Percentiles rank a stretch among this genome's conserved stretches.
phyloP scores from a whole-genome alignment of 2,888 invertebrate species.

The Pyralis farinalis region DNA sequence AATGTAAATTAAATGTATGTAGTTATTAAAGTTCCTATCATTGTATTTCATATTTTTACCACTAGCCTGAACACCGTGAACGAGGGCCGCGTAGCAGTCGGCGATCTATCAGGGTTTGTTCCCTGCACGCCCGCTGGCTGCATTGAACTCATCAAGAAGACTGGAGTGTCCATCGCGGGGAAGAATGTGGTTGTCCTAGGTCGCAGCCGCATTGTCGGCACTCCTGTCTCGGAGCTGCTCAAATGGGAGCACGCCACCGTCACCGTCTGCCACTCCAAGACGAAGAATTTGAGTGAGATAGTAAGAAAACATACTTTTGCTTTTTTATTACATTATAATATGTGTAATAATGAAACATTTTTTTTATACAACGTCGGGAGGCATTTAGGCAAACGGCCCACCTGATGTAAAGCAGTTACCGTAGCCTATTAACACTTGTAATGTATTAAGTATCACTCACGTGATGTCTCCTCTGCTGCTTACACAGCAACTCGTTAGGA shows the following conservation, averaged over 20 bases:
- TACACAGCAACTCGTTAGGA: too few species aligned
- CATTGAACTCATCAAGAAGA: constrained; percentile 92
- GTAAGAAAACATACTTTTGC: constrained; percentile 75
- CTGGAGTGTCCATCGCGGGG: constrained; percentile 89
- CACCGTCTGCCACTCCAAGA: constrained; percentile 97
- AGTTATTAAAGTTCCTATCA: too few species aligned
- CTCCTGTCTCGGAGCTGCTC: constrained; percentile 95
- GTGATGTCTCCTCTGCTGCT: too few species aligned
- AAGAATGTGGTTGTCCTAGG: constrained; percentile 96
- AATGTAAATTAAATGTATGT: too few species aligned
- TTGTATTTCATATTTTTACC: too few species aligned
- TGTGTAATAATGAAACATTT: too few species aligned
- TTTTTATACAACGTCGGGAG: too few species aligned
- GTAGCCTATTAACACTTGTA: too few species aligned
- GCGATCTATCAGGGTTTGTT: constrained; percentile 93
- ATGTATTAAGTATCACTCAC: too few species aligned
- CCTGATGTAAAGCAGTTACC: too few species aligned
- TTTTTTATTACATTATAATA: too few species aligned
- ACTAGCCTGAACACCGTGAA: constrained; percentile 93
- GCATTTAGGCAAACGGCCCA: too few species aligned
- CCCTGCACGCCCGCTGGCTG: constrained; percentile 99
- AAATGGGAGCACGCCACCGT: constrained; percentile 99
- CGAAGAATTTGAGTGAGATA: constrained; percentile 88
- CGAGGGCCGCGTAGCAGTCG: constrained; percentile 94
- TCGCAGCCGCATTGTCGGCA: constrained; percentile 98